phyloP scores from a whole-genome alignment of 2,797 vertebrate genomes.

The Dicrostonyx torquatus region DNA sequence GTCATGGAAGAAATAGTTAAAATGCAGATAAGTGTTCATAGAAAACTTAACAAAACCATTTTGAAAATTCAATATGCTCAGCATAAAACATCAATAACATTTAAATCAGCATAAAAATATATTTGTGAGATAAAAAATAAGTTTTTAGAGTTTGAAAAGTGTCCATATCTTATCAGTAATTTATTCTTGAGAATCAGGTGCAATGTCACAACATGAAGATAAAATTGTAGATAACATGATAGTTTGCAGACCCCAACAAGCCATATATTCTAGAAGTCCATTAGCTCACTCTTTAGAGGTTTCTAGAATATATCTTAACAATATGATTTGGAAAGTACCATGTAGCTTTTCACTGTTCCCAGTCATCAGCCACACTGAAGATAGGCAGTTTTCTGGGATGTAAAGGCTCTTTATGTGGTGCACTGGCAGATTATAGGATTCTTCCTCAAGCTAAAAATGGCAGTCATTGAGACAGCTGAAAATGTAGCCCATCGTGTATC shows the following conservation, averaged over 20 bases:
- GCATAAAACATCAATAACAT: conserved; percentile 7
- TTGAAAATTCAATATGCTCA: conserved; percentile 28
- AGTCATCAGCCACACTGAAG: conserved; percentile 80
- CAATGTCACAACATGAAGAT: conserved; percentile 55
- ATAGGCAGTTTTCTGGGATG: conserved; percentile 76
- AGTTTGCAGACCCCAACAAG: conserved; percentile 63
- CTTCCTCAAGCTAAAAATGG: conserved; percentile 79
- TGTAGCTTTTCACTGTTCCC: conserved; percentile 74
- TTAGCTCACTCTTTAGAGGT: conserved; percentile 79
- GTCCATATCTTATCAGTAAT: conserved; percentile 6
- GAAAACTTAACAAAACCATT: conserved; percentile 30
- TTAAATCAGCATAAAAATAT: conserved; percentile 48
- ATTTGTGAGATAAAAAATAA: neutral
- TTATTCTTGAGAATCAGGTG: conserved; percentile 55
- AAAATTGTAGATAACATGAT: conserved; percentile 59
- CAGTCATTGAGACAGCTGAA: conserved; percentile 78
- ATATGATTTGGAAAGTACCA: conserved; percentile 77
- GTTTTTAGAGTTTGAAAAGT: conserved; percentile 62
- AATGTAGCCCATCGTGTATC: conserved; percentile 74
- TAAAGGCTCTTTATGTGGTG: conserved; percentile 66
- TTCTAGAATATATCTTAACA: conserved; percentile 81
- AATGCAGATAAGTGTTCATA: neutral
- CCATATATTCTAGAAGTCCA: conserved; percentile 64
- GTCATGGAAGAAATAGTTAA: neutral
- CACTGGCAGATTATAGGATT: conserved; percentile 77